Evolutionary conservation across 2,113 vertebrate species (phyloP).

Genomic region (Silurus asotus): DNA sequence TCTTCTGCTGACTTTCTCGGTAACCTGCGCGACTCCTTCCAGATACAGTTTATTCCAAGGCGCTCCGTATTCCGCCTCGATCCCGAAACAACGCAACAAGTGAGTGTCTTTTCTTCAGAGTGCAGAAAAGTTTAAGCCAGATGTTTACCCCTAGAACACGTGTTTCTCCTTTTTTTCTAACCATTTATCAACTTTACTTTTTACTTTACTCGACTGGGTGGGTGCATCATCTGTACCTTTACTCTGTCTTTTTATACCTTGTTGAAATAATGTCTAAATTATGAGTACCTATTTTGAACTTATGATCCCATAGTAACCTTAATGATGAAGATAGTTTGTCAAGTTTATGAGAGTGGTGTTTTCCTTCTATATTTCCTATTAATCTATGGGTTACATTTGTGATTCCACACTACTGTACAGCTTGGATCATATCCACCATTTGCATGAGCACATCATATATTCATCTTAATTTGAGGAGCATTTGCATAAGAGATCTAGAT

Average conservation of each 20-base stretch:
- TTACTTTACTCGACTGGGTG: neutral
- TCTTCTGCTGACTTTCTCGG: conserved; percentile 56
- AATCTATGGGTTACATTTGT: neutral
- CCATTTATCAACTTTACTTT: neutral
- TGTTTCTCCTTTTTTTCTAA: neutral
- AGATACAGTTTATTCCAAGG: conserved; percentile 67
- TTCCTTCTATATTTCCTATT: too few species aligned
- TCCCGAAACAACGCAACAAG: conserved; percentile 69
- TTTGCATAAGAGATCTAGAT: neutral
- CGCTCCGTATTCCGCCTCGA: conserved; percentile 56
- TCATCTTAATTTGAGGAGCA: neutral
- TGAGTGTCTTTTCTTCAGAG: conserved; percentile 57
- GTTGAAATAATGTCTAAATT: too few species aligned
- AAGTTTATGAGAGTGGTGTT: too few species aligned
- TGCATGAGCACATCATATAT: neutral
- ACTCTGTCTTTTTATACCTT: neutral
- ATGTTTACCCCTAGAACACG: neutral
- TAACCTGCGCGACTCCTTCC: conserved; percentile 63
- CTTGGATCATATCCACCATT: neutral
- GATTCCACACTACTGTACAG: neutral
- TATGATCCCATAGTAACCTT: too few species aligned
- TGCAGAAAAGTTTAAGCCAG: neutral
- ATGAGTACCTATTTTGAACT: too few species aligned
- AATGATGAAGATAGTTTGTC: too few species aligned
- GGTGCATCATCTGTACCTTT: neutral